Base-by-base conservation (phyloP, 2,888 invertebrate species). In the Amblyjoppa fuscipennis region DNA sequence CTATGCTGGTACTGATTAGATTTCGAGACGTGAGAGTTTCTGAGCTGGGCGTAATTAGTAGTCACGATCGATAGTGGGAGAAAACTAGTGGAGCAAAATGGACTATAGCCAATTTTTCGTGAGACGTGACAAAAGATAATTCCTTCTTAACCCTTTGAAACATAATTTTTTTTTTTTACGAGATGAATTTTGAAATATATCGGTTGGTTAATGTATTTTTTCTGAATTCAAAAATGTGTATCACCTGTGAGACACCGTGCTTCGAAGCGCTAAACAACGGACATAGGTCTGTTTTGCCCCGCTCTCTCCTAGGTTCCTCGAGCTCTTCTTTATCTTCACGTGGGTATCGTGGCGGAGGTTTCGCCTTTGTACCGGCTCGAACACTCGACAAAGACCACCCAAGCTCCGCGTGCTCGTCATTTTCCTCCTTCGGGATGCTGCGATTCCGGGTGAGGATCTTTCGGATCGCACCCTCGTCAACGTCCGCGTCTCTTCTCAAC, bases 311-410 rank as follows among this genome's bases (percentile, higher is more conserved):
- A 74, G 25, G 45, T 0, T 53, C 7, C n/a, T 59, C 76, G 13
- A 66, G 66, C 66, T 4, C 41, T 13, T 64, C 51, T 79, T 56
- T 56, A 73, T 73, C 53, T 13, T 16, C 51, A 66, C 38, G 11
- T 64, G 70, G 25, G 64, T 16, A 79, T 71, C 66, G 53, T 66
- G 25, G 25, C 34, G 28, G 28, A 71, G 34, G 20, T 41, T 64
- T 34, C 13, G 51, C 64, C 16, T 49, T 71, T 51, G 2, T 51
- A 53, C 38, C 51, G 61, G 68, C 16, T 34, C 45, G 20, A 38
- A 56, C 31, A 45, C 75, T 20, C 34, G 16, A 77, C 64, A 41
- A 49, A 78, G 87, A 87, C 87, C 87, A 87, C 87, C 87, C 87
- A 87, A 61, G 66, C 69, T 64, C n/a, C 41, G 41, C 34, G 68